These are phyloP conservation scores for Spizella passerina DNA, from an alignment of 2,797 vertebrate genomes.

Conservation along the genomic window DNA sequence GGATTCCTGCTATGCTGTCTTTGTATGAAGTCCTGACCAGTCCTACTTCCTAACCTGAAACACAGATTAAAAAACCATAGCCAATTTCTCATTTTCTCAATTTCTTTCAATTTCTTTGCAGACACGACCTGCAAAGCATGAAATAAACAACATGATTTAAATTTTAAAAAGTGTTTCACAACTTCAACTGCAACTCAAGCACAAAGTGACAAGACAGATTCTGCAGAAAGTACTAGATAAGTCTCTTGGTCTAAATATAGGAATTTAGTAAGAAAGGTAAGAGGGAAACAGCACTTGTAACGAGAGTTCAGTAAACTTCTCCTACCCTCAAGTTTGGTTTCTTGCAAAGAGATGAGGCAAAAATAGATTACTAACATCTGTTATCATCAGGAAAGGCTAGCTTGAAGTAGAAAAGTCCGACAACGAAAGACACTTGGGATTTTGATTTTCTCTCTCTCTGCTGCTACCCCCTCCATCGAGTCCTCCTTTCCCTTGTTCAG, in stretches of 20 bases:
- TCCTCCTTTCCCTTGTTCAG: neutral
- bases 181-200: neutral
- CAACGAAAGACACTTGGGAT: neutral
- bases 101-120: neutral
- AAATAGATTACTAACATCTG: neutral
- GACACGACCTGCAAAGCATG: neutral
- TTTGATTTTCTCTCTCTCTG: neutral
- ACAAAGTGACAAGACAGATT: neutral
- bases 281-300: neutral
- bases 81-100: neutral
- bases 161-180: neutral
- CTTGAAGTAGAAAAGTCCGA: neutral
- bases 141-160: neutral
- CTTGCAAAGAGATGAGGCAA: neutral
- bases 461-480: neutral
- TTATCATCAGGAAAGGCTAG: neutral
- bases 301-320: neutral
- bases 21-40: neutral
- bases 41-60: neutral
- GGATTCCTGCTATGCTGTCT: neutral
- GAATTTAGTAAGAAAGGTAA: neutral
- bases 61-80: neutral
- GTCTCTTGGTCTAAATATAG: neutral
- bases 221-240: neutral
- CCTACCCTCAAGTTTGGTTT: neutral